Conservation (phyloP, 2,797 vertebrate species). For the Gambusia yucatana region DNA sequence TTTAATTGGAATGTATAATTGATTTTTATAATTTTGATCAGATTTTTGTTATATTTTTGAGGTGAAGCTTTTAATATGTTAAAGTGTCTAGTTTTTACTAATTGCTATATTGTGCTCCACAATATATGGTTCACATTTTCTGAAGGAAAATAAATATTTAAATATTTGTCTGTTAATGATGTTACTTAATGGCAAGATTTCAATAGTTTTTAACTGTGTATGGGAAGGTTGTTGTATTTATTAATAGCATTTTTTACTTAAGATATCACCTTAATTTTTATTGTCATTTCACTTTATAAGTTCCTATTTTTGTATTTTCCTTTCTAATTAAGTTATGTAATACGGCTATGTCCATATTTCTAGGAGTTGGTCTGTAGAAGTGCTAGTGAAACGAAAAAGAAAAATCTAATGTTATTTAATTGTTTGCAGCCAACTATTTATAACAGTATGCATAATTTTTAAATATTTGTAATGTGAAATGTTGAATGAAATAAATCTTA, state of each 20-base stretch:
- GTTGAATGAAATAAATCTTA: constrained; percentile 99
- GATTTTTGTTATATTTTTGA: constrained; percentile 99
- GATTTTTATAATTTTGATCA: constrained; percentile 99
- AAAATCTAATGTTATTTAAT: constrained; percentile 99
- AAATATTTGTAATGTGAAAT: constrained; percentile 99
- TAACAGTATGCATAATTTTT: constrained; percentile 99
- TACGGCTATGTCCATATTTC: constrained; percentile 99
- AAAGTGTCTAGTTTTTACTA: constrained; percentile 99
- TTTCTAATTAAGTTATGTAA: constrained; percentile 99
- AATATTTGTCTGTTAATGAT: constrained; percentile 99
- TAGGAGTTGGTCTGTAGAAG: constrained; percentile 99
- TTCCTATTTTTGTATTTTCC: constrained; percentile 99
- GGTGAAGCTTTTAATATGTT: constrained; percentile 99
- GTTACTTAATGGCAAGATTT: constrained; percentile 99
- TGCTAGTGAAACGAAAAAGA: constrained; percentile 99
- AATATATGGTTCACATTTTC: constrained; percentile 99
- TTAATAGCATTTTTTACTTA: constrained; percentile 99
- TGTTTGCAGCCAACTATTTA: constrained; percentile 99
- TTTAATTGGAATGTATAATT: constrained; percentile 99
- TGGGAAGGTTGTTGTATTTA: constrained; percentile 99
- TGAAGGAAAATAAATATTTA: constrained; percentile 99
- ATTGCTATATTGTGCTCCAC: constrained; percentile 99
- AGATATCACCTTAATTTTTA: constrained; percentile 99
- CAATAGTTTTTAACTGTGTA: constrained; percentile 99
- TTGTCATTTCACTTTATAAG: constrained; percentile 99